These are phyloP conservation scores for Drosophila fuyamai DNA, from an alignment of 1,140 invertebrate genomes.

Conservation along the genomic window DNA sequence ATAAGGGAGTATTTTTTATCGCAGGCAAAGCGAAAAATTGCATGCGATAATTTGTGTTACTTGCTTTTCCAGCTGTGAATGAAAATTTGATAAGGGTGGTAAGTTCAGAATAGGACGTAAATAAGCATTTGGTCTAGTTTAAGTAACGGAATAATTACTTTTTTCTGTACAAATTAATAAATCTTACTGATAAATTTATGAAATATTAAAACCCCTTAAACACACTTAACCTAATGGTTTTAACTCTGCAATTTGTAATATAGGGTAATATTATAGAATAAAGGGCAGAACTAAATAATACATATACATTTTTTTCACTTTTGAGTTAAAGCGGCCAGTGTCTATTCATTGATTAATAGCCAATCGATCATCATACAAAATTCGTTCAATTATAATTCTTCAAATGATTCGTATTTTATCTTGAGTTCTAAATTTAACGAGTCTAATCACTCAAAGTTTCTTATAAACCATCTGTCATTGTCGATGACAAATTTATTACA, in stretches of 20 bases:
- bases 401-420: slow-evolving; percentile 1
- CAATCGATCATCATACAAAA: slow-evolving; percentile 1
- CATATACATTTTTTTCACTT: neutral
- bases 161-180: neutral
- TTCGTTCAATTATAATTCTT: neutral
- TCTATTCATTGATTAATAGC: neutral
- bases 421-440: slow-evolving; percentile 16
- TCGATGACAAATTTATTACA: slow-evolving; percentile 34
- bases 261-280: neutral
- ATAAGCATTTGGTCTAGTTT: neutral
- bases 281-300: neutral
- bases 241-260: too few relatives aligned
- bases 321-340: neutral
- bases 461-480: neutral
- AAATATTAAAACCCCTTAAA: too few relatives aligned
- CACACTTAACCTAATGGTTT: too few relatives aligned
- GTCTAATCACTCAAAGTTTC: slow-evolving; percentile 27
- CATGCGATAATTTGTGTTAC: slow-evolving; percentile 17
- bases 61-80: neutral
- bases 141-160: neutral
- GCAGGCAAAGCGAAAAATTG: slow-evolving; percentile 8
- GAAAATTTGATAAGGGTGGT: slow-evolving; percentile 9
- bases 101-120: too few relatives aligned
- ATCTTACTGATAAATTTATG: too few relatives aligned
- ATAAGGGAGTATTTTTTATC: slow-evolving; percentile 10